Base-by-base conservation (phyloP, 2,888 invertebrate genomes). In the Halocaridina rubra region DNA sequence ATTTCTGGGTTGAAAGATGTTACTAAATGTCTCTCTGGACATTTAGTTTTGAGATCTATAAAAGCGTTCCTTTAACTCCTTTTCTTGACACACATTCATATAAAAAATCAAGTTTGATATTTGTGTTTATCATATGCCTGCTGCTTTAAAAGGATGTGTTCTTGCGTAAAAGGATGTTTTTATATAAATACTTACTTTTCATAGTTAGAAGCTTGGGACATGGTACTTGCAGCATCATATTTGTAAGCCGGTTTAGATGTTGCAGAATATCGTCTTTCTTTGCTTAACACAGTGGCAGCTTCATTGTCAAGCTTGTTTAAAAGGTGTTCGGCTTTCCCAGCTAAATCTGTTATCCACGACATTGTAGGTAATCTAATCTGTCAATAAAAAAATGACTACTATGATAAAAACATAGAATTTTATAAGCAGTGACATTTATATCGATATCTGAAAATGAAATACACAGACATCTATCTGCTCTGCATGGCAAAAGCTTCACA, bases 321-420 rank as follows among this genome's bases (percentile, higher is more conserved):
- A 84, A 96, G 93, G 89, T 93, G 93, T 90, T 95, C 95, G 16
- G 95, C 95, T 90, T 93, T 95, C 32, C 94, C 95, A 85, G 95
- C 95, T 81, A 95, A 91, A 86, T 94, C 95, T 86, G 94, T 92
- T 84, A 95, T 93, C 95, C 95, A 95, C 88, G 95, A 93, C 94
- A 88, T 87, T 16, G 67, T 2, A 13, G 16, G 27, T 67, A 16
- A 27, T 29, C 10, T 67, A 27, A 29, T 64, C 7, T 10, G 4
- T 30, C 16, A 10, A 16, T 7, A 10, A 16, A 30, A 5, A 27
- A 74, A 72, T 29, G 24, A 16, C 16, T 33, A 24, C 16, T 19
- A 64, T 4, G 0, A n/a, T 29, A 29, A 0, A 1, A 22, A 13
- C 13, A 33, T 8, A n/a, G n/a, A 33, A 33, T 5, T 30, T 22